phyloP scores from a whole-genome alignment of 2,113 vertebrate species.

The Onychostoma macrolepis region DNA sequence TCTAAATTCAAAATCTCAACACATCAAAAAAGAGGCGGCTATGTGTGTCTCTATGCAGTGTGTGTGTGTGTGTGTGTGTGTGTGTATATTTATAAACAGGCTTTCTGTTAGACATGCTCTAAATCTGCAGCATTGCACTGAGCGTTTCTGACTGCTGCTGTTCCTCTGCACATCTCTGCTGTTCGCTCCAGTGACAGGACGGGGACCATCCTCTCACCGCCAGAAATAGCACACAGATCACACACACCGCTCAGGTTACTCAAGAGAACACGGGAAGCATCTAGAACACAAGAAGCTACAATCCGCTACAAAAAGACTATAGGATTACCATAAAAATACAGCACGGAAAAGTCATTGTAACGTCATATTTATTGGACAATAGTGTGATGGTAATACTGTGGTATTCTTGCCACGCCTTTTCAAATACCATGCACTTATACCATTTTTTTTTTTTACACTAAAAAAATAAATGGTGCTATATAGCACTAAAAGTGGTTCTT shows the following conservation, averaged over 20 bases:
- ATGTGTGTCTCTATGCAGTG: not conserved
- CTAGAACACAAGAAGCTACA: not conserved
- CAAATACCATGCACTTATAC: not conserved
- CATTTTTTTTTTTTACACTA: too few species aligned
- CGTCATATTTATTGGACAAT: not conserved
- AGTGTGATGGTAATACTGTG: not conserved
- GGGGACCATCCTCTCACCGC: slow-evolving; percentile 3
- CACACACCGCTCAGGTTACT: not conserved
- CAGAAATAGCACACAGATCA: slow-evolving; percentile 14
- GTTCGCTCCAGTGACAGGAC: not conserved
- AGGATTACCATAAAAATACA: not conserved
- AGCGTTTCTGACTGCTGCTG: slow-evolving; percentile 22
- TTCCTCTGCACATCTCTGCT: not conserved
- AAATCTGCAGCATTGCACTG: not conserved
- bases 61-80: not conserved
- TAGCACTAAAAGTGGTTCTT: too few species aligned
- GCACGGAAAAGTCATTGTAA: not conserved
- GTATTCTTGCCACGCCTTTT: not conserved
- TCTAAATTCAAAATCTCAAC: not conserved
- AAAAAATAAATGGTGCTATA: too few species aligned
- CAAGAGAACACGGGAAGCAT: not conserved
- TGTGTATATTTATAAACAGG: slow-evolving; percentile 8
- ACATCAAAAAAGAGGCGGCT: too few species aligned
- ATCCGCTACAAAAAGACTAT: not conserved
- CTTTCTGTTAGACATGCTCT: slow-evolving; percentile 12